Percentiles rank a stretch among this genome's conserved stretches.
Conservation (phyloP, 2,888 invertebrate species). For the Arenicola marina region DNA sequence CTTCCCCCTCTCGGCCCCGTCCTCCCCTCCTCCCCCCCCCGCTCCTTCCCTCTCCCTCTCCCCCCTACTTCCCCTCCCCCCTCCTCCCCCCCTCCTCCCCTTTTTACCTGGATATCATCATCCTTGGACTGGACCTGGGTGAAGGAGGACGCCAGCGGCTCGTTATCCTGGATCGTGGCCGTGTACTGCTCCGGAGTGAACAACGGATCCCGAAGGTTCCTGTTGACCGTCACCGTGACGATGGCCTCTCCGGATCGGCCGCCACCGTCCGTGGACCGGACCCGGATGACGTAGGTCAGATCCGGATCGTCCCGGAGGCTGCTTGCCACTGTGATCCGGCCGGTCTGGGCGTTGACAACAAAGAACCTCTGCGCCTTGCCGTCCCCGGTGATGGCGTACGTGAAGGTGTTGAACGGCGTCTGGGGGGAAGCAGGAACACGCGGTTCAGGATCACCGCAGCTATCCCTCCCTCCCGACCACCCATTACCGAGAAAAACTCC, state of each 20-base stretch:
- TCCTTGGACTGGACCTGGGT: slow-evolving; percentile 27
- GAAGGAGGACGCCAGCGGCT: slow-evolving; percentile 33
- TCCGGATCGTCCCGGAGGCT: slow-evolving; percentile 32
- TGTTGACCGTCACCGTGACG: slow-evolving; percentile 41
- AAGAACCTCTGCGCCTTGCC: slow-evolving; percentile 31
- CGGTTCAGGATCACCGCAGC: background rate
- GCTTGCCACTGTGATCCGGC: slow-evolving; percentile 28
- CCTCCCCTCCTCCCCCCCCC: background rate
- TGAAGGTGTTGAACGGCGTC: slow-evolving; percentile 30
- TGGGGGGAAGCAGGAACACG: slow-evolving; percentile 4
- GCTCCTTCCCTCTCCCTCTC: too few relatives aligned
- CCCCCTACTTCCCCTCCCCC: too few relatives aligned
- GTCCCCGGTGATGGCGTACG: slow-evolving; percentile 34
- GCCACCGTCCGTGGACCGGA: slow-evolving; percentile 49
- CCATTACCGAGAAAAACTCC: too few relatives aligned
- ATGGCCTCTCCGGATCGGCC: slow-evolving; percentile 33
- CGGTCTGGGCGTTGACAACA: slow-evolving; percentile 21
- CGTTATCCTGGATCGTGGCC: slow-evolving; percentile 39
- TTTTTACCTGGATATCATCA: slow-evolving; percentile 29
- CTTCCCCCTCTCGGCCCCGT: background rate
- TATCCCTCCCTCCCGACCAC: too few relatives aligned
- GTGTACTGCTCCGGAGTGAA: slow-evolving; percentile 33
- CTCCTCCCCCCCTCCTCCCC: too few relatives aligned
- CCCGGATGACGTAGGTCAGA: slow-evolving; percentile 35
- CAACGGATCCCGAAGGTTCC: slow-evolving; percentile 44